These are phyloP conservation scores for Indri indri DNA, from an alignment of 2,113 vertebrate genomes.

Conservation along the genomic window DNA sequence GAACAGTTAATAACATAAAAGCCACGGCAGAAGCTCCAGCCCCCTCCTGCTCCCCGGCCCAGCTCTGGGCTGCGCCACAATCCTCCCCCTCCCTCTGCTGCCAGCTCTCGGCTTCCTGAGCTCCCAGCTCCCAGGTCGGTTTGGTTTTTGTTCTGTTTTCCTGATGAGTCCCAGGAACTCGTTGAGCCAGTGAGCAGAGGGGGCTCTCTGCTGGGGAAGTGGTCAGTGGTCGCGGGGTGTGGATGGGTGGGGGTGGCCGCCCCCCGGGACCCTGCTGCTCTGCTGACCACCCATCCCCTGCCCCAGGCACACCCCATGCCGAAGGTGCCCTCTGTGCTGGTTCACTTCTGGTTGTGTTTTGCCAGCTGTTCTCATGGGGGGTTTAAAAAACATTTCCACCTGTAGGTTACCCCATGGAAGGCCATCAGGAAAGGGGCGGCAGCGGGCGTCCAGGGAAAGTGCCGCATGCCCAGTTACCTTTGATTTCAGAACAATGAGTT, in stretches of 20 bases:
- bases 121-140: not conserved
- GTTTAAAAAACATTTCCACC: not conserved
- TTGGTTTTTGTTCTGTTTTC: not conserved
- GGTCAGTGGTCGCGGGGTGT: not conserved
- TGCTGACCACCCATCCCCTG: not conserved
- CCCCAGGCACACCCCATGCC: not conserved
- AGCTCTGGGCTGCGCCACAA: not conserved
- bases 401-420: not conserved
- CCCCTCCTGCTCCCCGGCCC: accelerated
- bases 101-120: not conserved
- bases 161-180: not conserved
- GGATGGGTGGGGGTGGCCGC: not conserved
- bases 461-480: no score
- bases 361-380: not conserved
- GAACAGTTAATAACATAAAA: not conserved
- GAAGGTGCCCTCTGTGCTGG: not conserved
- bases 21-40: not conserved
- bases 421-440: not conserved
- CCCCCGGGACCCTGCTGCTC: not conserved
- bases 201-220: not conserved
- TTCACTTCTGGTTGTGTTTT: not conserved
- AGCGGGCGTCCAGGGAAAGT: not conserved
- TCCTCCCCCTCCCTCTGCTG: not conserved
- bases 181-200: not conserved
- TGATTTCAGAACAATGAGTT: not conserved